phyloP scores from a whole-genome alignment of 2,797 vertebrate genomes.

The Rallus crepitans region DNA sequence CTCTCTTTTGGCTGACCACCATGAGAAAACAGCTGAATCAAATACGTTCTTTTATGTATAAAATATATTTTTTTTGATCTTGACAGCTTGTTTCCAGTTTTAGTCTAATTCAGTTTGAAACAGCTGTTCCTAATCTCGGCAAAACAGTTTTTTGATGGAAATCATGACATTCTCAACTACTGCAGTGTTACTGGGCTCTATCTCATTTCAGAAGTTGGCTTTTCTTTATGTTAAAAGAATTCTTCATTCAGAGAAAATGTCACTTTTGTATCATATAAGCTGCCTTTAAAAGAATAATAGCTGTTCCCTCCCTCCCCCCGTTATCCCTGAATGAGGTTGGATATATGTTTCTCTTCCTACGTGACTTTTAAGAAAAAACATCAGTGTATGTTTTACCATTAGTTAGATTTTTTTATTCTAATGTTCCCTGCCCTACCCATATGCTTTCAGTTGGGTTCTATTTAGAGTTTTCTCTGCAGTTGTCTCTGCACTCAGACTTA shows the following conservation, averaged over 20 bases:
- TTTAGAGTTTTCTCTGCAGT: constrained; percentile 60
- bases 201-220: constrained; percentile 24
- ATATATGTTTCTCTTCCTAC: neutral
- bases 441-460: constrained; percentile 60
- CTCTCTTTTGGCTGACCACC: constrained; percentile 64
- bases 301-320: neutral
- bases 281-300: constrained; percentile 19
- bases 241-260: constrained; percentile 20
- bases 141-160: constrained; percentile 58
- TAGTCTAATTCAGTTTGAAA: constrained; percentile 66
- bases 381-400: constrained; percentile 39
- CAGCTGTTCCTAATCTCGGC: constrained; percentile 64
- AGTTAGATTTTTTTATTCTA: constrained; percentile 40
- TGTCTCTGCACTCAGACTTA: constrained; percentile 54
- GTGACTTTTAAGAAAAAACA: constrained; percentile 13
- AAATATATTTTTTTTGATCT: constrained; percentile 30
- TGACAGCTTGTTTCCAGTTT: constrained; percentile 65
- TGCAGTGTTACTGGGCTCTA: neutral
- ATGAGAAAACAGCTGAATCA: constrained; percentile 53
- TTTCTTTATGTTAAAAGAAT: constrained; percentile 3
- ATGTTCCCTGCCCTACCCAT: constrained; percentile 42
- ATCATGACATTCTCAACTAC: constrained; percentile 57
- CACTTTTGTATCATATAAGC: neutral
- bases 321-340: neutral
- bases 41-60: constrained; percentile 37